Conservation (phyloP, 2,797 vertebrate genomes). For the Acipenser ruthenus region DNA sequence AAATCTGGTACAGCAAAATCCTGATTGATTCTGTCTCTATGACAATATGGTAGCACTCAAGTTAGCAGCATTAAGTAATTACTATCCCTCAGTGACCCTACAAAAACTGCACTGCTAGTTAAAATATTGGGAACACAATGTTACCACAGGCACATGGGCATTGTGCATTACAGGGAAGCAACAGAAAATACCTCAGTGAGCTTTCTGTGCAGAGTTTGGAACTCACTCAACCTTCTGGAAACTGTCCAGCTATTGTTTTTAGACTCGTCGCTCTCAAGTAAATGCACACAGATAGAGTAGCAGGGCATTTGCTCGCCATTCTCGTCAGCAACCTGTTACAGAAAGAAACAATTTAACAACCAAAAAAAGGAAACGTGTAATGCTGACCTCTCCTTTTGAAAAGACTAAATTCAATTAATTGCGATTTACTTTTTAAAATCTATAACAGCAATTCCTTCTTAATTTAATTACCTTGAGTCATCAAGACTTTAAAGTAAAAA, state of each 20-base stretch:
- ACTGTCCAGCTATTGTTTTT: slow-evolving; percentile 80
- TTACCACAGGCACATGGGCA: too few species aligned
- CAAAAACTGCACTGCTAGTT: not conserved
- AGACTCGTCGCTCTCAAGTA: slow-evolving; percentile 71
- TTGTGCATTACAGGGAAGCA: too few species aligned
- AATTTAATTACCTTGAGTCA: too few species aligned
- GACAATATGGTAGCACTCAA: slow-evolving; percentile 16
- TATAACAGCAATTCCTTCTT: too few species aligned
- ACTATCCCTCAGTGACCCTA: slow-evolving; percentile 1
- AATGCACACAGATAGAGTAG: slow-evolving; percentile 80
- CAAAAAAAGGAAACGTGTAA: too few species aligned
- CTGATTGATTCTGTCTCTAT: slow-evolving; percentile 26
- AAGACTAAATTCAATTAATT: too few species aligned
- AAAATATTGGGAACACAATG: not conserved
- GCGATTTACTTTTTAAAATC: too few species aligned
- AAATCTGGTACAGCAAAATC: slow-evolving; percentile 8
- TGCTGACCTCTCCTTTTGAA: too few species aligned
- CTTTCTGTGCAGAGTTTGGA: slow-evolving; percentile 89
- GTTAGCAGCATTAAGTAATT: slow-evolving; percentile 6
- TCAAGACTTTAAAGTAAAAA: too few species aligned
- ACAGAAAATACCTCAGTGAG: slow-evolving; percentile 77
- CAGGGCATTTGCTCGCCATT: slow-evolving; percentile 85
- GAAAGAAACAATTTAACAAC: not conserved
- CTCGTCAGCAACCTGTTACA: slow-evolving; percentile 78
- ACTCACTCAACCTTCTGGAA: slow-evolving; percentile 85